phyloP scores from a whole-genome alignment of 64 coral and sea anemone genomes.

The Trachythela sp. region DNA sequence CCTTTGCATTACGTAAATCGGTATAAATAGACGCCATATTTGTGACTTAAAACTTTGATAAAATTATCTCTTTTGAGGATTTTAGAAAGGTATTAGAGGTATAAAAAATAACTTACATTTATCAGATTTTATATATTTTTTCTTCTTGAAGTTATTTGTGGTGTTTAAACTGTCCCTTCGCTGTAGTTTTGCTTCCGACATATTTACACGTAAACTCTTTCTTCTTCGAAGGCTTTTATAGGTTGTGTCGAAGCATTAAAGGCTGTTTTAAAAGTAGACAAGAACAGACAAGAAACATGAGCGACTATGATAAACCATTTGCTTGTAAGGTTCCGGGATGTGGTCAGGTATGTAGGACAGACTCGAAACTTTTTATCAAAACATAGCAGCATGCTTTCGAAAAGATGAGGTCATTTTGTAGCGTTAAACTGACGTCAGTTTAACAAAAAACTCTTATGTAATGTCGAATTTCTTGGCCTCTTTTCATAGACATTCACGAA shows the following conservation, averaged over 20 bases:
- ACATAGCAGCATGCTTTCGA: constrained; percentile 49
- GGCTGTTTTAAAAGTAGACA: neutral
- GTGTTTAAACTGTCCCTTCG: no score
- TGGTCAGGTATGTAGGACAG: constrained; percentile 78
- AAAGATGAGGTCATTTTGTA: constrained; percentile 64
- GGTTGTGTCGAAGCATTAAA: neutral
- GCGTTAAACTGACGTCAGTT: constrained; percentile 92
- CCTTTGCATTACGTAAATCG: no score
- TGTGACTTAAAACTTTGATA: no score
- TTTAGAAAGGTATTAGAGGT: no score
- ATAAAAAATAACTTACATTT: no score
- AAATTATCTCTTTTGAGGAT: no score
- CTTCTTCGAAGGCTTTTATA: neutral
- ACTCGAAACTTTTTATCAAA: constrained; percentile 40
- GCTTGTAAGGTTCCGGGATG: constrained; percentile 76
- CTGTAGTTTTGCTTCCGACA: neutral
- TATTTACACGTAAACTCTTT: neutral
- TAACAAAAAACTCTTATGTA: constrained; percentile 51
- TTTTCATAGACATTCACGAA: constrained; percentile 81
- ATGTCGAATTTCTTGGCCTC: constrained; percentile 24
- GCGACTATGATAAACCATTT: constrained; percentile 87
- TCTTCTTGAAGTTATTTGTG: no score
- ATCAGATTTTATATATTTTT: no score
- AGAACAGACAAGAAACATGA: constrained; percentile 55
- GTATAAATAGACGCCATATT: no score